Percentiles rank a stretch among this genome's conserved stretches.
Evolutionary conservation across 2,888 invertebrate species (phyloP).

Genomic region (Prosopocoilus inquinatus): DNA sequence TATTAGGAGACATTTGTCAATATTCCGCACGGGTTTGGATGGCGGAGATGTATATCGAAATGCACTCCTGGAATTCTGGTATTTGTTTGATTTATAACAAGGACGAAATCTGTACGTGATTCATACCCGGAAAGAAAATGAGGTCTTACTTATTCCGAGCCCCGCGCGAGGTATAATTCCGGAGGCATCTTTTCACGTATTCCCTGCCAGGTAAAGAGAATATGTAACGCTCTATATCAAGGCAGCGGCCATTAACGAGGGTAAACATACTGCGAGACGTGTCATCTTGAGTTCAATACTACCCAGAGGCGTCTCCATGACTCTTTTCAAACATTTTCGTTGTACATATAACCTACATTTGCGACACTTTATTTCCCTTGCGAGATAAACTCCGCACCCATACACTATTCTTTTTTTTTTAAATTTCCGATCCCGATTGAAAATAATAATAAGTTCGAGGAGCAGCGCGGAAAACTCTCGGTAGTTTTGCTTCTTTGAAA

Average conservation of each 20-base stretch:
- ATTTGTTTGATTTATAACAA: slow-evolving; percentile 21
- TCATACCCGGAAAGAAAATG: slow-evolving; percentile 1
- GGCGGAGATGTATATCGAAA: slow-evolving; percentile 19
- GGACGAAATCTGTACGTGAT: slow-evolving; percentile 5
- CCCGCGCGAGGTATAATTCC: not conserved
- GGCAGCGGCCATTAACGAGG: slow-evolving; percentile 1
- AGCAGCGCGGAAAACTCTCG: too few species aligned
- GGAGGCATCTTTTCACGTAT: not conserved
- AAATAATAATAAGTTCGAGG: too few species aligned
- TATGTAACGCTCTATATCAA: not conserved
- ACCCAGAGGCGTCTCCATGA: not conserved
- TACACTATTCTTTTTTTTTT: too few species aligned
- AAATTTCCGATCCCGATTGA: too few species aligned
- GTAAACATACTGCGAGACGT: slow-evolving; percentile 1
- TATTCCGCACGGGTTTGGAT: not conserved
- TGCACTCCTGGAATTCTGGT: slow-evolving; percentile 18
- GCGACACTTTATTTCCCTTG: too few species aligned
- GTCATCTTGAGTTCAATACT: slow-evolving; percentile 2
- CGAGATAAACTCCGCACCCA: too few species aligned
- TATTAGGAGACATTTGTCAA: slow-evolving; percentile 2
- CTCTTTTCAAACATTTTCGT: slow-evolving; percentile 8
- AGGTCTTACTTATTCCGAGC: slow-evolving; percentile 1
- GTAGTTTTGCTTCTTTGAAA: too few species aligned
- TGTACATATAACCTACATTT: slow-evolving; percentile 22
- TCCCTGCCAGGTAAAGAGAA: not conserved